phyloP scores from a whole-genome alignment of 2,888 invertebrate genomes.

The Temnothorax rugatulus region DNA sequence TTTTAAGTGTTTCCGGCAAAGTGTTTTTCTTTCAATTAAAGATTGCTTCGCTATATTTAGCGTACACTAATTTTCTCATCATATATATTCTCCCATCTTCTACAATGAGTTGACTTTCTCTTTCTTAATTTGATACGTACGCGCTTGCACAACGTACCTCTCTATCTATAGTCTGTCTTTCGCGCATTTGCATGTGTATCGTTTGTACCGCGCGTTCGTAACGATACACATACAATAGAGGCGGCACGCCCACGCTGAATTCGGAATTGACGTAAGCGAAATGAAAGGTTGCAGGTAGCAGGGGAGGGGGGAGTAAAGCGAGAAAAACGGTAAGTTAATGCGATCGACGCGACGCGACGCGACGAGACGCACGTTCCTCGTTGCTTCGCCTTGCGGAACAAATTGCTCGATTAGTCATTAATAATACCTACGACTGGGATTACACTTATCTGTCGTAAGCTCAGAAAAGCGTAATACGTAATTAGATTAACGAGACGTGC shows the following conservation, averaged over 20 bases:
- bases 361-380: not conserved
- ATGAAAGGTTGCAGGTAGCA: conserved; percentile 23
- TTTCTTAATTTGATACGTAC: conserved; percentile 40
- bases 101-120: conserved; percentile 38
- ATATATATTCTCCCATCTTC: not conserved
- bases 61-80: conserved; percentile 8
- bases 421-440: conserved; percentile 9
- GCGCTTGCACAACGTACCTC: conserved; percentile 41
- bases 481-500: conserved; percentile 9
- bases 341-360: conserved; percentile 1
- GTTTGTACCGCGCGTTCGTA: not conserved
- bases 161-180: conserved; percentile 20
- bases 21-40: not conserved
- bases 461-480: conserved; percentile 17
- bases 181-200: conserved; percentile 42
- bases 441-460: conserved; percentile 11
- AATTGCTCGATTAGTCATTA: conserved; percentile 29
- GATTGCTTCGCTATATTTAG: not conserved
- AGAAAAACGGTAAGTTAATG: conserved; percentile 44
- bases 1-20: not conserved
- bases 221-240: not conserved
- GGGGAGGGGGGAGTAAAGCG: not conserved
- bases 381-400: conserved; percentile 17
- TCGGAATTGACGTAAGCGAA: conserved; percentile 57
- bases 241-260: conserved; percentile 57